Conservation (phyloP, 2,113 vertebrate species). For the Syrrhaptes paradoxus region DNA sequence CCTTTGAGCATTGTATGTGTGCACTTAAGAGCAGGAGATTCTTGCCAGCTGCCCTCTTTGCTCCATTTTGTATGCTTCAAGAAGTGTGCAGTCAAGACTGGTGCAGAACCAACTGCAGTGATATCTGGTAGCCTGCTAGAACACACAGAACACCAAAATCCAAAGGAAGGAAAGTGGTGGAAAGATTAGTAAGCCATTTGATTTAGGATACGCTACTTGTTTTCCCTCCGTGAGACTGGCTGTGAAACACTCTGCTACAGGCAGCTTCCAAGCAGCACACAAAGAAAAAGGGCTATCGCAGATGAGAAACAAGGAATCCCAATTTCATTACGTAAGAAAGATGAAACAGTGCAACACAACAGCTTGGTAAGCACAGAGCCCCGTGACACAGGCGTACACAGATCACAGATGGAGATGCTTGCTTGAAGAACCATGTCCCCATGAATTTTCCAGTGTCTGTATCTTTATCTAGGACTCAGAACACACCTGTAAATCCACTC, state of each 20-base stretch:
- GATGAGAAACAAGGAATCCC: neutral
- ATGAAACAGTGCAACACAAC: neutral
- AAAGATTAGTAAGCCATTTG: neutral
- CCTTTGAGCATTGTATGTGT: neutral
- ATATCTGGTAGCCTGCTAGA: neutral
- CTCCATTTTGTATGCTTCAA: neutral
- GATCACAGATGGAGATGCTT: neutral
- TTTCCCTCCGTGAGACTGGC: neutral
- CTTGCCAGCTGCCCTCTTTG: neutral
- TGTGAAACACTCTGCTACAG: neutral
- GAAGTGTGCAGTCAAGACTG: neutral
- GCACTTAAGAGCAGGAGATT: neutral
- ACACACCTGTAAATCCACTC: neutral
- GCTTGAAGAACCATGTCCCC: neutral
- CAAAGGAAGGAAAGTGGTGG: neutral
- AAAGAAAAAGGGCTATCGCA: neutral
- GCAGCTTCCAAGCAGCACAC: neutral
- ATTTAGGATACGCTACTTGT: neutral
- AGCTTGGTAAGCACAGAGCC: neutral
- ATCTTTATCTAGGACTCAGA: neutral
- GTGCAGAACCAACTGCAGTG: neutral
- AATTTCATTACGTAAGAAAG: neutral
- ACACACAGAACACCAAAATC: neutral
- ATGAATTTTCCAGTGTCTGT: neutral
- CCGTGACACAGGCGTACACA: rapidly evolving